phyloP scores from a whole-genome alignment of 2,113 vertebrate species.

The Leucopsar rothschildi region DNA sequence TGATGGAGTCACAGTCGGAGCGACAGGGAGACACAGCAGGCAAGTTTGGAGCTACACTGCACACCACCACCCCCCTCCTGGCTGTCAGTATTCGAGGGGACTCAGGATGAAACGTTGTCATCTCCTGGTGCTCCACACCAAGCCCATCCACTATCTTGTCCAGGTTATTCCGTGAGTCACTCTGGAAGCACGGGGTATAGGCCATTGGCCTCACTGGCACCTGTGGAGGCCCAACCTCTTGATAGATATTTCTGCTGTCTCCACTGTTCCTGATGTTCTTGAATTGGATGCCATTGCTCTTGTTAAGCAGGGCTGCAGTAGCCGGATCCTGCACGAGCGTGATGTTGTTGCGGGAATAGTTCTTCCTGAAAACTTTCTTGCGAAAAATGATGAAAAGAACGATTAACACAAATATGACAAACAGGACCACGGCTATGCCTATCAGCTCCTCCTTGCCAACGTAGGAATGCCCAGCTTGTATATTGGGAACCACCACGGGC shows the following conservation, averaged over 20 bases:
- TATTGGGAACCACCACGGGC: conserved; percentile 92
- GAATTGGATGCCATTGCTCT: conserved; percentile 90
- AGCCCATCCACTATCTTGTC: conserved; percentile 89
- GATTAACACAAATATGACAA: conserved; percentile 86
- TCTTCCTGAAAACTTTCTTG: conserved; percentile 94
- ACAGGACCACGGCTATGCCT: conserved; percentile 89
- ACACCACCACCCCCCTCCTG: conserved; percentile 90
- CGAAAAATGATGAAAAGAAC: conserved; percentile 91
- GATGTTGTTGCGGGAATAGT: conserved; percentile 92
- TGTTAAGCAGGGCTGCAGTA: conserved; percentile 90
- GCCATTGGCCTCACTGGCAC: conserved; percentile 95
- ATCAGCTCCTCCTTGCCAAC: conserved; percentile 96
- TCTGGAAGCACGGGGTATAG: conserved; percentile 94
- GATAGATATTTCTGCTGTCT: conserved; percentile 87
- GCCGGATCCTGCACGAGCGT: conserved; percentile 93
- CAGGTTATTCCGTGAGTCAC: conserved; percentile 85
- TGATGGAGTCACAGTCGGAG: conserved; percentile 91
- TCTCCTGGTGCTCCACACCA: conserved; percentile 87
- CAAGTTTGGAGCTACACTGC: conserved; percentile 94
- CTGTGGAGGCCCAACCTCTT: conserved; percentile 87
- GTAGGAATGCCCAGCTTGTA: conserved; percentile 91
- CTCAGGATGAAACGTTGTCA: conserved; percentile 95
- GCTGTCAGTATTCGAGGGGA: conserved; percentile 88
- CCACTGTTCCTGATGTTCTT: conserved; percentile 80
- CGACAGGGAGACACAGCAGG: conserved; percentile 87